Percentiles rank a stretch among this genome's conserved stretches.
These are phyloP conservation scores for Chlorodrepanis virens DNA, from an alignment of 2,113 vertebrate genomes.

Conservation along the genomic window DNA sequence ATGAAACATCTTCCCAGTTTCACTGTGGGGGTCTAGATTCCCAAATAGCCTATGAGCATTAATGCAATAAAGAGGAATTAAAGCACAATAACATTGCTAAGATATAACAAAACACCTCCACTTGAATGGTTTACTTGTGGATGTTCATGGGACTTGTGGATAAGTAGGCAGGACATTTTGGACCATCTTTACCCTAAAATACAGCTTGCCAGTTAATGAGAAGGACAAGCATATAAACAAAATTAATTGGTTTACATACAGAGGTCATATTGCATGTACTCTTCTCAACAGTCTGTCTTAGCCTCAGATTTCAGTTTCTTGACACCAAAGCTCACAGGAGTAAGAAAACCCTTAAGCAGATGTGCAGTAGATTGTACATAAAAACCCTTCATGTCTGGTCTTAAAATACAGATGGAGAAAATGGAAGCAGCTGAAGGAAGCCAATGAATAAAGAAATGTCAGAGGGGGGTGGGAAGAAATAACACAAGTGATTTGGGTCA, in stretches of 20 bases:
- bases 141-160: neutral
- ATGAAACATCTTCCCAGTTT: neutral
- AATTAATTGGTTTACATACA: neutral
- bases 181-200: neutral
- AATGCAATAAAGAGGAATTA: neutral
- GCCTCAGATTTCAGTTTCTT: neutral
- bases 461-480: neutral
- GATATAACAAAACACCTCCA: neutral
- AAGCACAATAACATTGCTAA: neutral
- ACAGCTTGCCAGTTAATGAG: neutral
- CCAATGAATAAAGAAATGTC: neutral
- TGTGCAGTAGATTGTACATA: neutral
- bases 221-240: neutral
- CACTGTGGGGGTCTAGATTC: neutral
- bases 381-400: neutral
- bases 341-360: neutral
- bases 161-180: neutral
- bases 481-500: neutral
- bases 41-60: neutral
- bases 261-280: neutral
- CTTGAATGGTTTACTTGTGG: neutral
- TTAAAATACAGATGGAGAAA: neutral
- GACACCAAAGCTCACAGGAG: neutral
- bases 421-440: neutral
- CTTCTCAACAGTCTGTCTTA: neutral